These are phyloP conservation scores for Beris chalybata DNA, from an alignment of 2,888 invertebrate genomes.

Conservation along the genomic window DNA sequence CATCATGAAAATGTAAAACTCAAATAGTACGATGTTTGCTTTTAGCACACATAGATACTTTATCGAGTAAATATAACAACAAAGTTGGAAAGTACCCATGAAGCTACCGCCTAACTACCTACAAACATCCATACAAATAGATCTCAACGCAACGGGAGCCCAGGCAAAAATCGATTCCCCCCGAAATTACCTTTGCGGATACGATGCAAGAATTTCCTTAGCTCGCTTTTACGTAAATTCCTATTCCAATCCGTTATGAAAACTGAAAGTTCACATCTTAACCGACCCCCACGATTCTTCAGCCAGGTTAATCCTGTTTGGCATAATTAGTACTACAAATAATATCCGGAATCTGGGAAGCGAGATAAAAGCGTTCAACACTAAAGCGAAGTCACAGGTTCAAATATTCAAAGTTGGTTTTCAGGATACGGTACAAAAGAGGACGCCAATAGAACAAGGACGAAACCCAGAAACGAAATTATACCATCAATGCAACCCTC, in stretches of 20 bases:
- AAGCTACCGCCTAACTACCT: neutral
- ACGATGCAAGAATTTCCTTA: neutral
- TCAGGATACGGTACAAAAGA: neutral
- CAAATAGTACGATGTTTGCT: conserved; percentile 22
- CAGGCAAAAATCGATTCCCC: conserved; percentile 18
- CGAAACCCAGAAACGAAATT: conserved; percentile 21
- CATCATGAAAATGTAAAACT: conserved; percentile 31
- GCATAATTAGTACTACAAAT: conserved; percentile 22
- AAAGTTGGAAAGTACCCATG: neutral
- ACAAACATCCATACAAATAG: neutral
- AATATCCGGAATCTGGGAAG: neutral
- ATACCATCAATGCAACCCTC: conserved; percentile 33
- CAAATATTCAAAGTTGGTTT: neutral
- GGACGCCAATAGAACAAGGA: neutral
- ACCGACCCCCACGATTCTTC: neutral
- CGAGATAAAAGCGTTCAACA: no score
- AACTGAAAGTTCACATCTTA: neutral
- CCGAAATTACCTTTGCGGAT: neutral
- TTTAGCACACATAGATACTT: conserved; percentile 9
- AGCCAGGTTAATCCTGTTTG: conserved; percentile 23
- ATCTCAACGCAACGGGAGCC: neutral
- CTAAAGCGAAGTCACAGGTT: neutral
- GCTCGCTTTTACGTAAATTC: neutral
- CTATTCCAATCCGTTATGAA: neutral
- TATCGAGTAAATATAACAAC: conserved; percentile 6